Evolutionary conservation across 2,797 vertebrate genomes (phyloP), one percentile per base, ranked within the genome.

Genomic region (Oreochromis grahami): DNA sequence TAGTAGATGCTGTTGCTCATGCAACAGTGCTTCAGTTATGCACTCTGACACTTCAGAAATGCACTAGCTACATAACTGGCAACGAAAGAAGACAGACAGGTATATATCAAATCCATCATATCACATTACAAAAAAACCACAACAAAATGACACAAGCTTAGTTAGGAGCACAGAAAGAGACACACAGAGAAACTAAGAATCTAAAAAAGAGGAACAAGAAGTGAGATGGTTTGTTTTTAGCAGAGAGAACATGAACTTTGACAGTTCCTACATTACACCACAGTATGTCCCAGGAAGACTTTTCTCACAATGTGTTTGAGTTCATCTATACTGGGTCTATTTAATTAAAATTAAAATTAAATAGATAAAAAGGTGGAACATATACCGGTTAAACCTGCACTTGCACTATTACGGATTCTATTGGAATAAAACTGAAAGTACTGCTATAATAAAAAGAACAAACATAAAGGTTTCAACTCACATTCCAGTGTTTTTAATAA

Each of bases 401-500:
- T 26, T 26, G 24, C 24, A 26, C 24, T 7, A 60, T 24, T 26
- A 29, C 8, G 3, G 50, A 82, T 41, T 81, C 19, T 10, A 78
- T 32, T 15, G 4, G 24, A 70, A 63, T 21, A 21, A 70, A 70
- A 48, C 2, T 53, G 13, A 78, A 86, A 72, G 41, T 7, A 19
- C 2, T 43, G 15, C 34, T 6, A 10, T 15, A 19, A 43, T 26
- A 41, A 15, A 45, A 45, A 45, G 13, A 50, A 60, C 2, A 83
- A 17, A 6, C 2, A 36, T 6, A 63, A 11, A 48, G 7, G n/a
- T 3, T 21, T 14, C 12, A 77, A 97, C 98, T 99, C 94, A 99
- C 99, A 98, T 99, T 93, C 97, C 98, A 38, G 98, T 99, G 93
- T 99, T 99, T 96, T 98, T 99, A 90, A 99, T 99, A 87, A 99